These are phyloP conservation scores for Plecotus auritus DNA, from an alignment of 2,113 vertebrate species.

Conservation along the genomic window DNA sequence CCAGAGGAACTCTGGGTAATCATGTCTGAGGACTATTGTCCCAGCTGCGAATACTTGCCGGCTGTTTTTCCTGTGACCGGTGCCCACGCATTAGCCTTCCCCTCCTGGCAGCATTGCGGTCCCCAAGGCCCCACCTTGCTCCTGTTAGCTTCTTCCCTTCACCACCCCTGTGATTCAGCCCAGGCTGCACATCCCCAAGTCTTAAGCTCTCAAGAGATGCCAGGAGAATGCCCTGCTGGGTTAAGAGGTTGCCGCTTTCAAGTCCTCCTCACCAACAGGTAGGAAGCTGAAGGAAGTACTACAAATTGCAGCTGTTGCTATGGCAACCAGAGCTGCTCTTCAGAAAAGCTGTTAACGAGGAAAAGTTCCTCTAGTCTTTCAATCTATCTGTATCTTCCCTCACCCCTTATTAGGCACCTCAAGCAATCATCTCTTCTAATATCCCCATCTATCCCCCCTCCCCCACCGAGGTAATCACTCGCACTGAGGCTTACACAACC, in stretches of 20 bases:
- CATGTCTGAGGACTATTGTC: conserved; percentile 14
- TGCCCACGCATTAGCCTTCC: conserved; percentile 2
- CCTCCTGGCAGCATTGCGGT: neutral
- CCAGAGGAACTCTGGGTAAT: conserved; percentile 38
- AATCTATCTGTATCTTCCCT: neutral
- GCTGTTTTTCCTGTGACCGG: neutral
- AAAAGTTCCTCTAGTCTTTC: neutral
- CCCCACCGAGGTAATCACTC: neutral
- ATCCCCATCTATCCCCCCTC: fast-evolving
- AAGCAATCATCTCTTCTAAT: neutral
- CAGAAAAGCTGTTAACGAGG: conserved; percentile 23
- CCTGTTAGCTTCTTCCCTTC: neutral
- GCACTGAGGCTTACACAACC: neutral
- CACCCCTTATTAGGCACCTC: neutral
- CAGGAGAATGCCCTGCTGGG: conserved; percentile 29
- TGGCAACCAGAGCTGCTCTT: conserved; percentile 29
- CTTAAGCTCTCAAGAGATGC: neutral
- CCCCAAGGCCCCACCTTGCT: neutral
- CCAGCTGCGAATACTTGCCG: conserved; percentile 44
- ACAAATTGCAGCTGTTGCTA: conserved; percentile 46
- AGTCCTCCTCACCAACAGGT: conserved; percentile 13
- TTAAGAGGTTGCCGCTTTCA: neutral
- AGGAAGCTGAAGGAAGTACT: neutral
- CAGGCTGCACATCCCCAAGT: neutral
- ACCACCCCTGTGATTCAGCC: neutral